phyloP scores from a whole-genome alignment of 2,797 vertebrate genomes.

The Molothrus aeneus region DNA sequence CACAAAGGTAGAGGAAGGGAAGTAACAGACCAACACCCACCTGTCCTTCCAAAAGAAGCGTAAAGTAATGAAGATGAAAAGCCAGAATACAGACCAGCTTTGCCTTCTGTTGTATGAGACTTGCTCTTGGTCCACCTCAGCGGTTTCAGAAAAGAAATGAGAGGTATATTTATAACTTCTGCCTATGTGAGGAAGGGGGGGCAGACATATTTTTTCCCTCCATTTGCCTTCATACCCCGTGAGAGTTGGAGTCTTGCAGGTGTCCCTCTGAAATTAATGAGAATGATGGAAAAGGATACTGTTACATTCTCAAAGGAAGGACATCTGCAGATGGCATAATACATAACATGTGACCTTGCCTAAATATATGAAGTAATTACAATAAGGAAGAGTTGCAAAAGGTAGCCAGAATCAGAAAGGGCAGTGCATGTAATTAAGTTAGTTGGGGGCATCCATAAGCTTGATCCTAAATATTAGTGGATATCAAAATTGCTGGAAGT shows the following conservation, averaged over 20 bases:
- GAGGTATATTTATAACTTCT: neutral
- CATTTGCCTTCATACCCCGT: neutral
- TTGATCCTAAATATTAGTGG: neutral
- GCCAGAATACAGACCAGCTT: rapidly evolving
- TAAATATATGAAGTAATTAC: neutral
- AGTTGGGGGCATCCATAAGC: neutral
- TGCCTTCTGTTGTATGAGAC: neutral
- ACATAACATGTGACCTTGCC: neutral
- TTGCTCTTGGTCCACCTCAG: neutral
- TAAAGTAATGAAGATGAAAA: neutral
- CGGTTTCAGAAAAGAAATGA: neutral
- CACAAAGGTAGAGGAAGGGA: neutral
- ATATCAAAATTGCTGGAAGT: neutral
- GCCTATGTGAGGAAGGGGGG: neutral
- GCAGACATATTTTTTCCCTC: neutral
- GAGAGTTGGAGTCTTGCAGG: neutral
- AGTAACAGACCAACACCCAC: neutral
- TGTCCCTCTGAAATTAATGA: neutral
- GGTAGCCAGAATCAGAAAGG: neutral
- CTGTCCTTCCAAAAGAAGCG: neutral
- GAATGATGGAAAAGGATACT: neutral
- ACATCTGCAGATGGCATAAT: neutral
- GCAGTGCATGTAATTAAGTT: neutral
- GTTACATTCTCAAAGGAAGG: neutral
- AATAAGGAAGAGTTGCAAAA: neutral